A percentile compares a stretch with the other conserved stretches of the same genome.
Evolutionary conservation across 2,797 vertebrate species (phyloP).

Genomic region (Scolopax bukidnonensis): DNA sequence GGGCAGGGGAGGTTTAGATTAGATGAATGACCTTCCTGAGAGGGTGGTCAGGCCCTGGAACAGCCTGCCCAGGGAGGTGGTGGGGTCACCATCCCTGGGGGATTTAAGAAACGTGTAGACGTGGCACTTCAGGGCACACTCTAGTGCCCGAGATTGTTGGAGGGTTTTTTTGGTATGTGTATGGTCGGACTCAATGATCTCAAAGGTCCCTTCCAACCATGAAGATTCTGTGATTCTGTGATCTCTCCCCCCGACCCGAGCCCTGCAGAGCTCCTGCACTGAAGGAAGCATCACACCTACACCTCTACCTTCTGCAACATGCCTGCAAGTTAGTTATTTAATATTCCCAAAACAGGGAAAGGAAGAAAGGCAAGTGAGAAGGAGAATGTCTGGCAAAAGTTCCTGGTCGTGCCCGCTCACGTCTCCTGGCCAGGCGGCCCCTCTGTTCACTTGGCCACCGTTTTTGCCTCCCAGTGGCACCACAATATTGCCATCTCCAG

Average conservation of each 20-base stretch:
- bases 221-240: not conserved
- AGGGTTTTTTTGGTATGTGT: too few species aligned
- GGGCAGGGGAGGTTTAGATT: too few species aligned
- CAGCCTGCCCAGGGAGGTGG: too few species aligned
- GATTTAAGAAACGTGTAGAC: too few species aligned
- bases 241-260: fast-evolving
- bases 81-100: too few species aligned
- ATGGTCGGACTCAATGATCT: too few species aligned
- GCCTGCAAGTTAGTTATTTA: fast-evolving
- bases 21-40: too few species aligned
- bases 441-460: not conserved
- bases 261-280: fast-evolving
- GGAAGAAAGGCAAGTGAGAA: not conserved
- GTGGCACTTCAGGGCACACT: too few species aligned
- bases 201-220: too few species aligned
- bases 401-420: not conserved
- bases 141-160: too few species aligned
- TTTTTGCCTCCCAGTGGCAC: not conserved
- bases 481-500: not conserved
- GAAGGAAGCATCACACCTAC: fast-evolving
- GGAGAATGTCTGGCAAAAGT: fast-evolving
- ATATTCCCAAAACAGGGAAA: not conserved
- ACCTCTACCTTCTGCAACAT: not conserved
- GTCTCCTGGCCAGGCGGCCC: not conserved
- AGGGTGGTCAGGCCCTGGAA: too few species aligned